Evolutionary conservation across 2,888 invertebrate species (phyloP), one percentile per base, ranked within the genome.

Genomic region (Aleiodes alternator): DNA sequence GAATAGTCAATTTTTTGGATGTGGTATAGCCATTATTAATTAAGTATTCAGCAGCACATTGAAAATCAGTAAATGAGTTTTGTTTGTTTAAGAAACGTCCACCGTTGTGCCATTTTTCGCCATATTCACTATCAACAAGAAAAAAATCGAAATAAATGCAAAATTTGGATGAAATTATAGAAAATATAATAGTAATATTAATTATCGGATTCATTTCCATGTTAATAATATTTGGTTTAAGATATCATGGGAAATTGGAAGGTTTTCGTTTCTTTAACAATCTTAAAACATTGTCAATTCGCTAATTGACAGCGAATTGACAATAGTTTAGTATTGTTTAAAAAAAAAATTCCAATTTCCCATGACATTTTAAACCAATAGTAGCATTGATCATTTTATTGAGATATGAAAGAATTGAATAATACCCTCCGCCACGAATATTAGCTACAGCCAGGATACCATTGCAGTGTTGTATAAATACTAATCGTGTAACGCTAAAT

Each of bases 31-130:
- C 92, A 82, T 96, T 93, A 6, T 91, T 87, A 31, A 97, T 92
- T 59, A 99, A 93, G 91, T 95, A 97, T 90, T 98, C 94, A 0
- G 96, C 98, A 0, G 98, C 98, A 72, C 93, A 92, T 87, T 96
- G 96, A 90, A 99, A 98, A 91, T 99, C 99, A 90, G 98, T 96
- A 90, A 99, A 99, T 61, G 95, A 96, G 90, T 99, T 99, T 91
- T 99, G 98, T 88, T 99, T 99, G 87, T 98, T 97, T 3, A 94
- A 92, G 78, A 96, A 92, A 29, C 96, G 94, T 1, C 98, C 99
- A 6, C 92, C 96, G 88, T 98, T 96, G 90, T 99, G 98, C 99
- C 99, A 99, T 82, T 94, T 94, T 90, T 98, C 97, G 56, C 99
- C 99, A 90, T 98, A 99, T 89, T 99, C 99, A 1, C 97, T 97